These are phyloP conservation scores for Ectemnius cavifrons DNA, from an alignment of 2,888 invertebrate species.

Conservation along the genomic window DNA sequence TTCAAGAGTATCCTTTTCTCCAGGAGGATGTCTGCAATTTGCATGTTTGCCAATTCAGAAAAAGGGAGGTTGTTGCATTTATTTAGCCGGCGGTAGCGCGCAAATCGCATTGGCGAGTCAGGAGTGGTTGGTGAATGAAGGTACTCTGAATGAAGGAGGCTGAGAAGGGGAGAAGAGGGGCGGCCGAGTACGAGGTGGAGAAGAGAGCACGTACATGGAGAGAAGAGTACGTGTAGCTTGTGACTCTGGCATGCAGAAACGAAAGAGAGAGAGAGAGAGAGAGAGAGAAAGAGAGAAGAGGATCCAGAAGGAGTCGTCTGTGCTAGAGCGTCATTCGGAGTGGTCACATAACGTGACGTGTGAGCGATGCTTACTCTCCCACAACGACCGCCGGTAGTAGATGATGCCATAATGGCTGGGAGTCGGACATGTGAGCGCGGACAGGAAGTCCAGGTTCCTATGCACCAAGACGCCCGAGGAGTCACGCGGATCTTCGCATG, in stretches of 20 bases:
- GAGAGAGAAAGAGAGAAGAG: slow-evolving; percentile 21
- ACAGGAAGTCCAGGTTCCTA: slow-evolving; percentile 74
- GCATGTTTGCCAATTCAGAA: slow-evolving; percentile 7
- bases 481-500: slow-evolving; percentile 77
- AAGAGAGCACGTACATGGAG: neutral
- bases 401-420: slow-evolving; percentile 76
- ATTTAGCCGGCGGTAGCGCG: slow-evolving; percentile 14
- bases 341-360: slow-evolving; percentile 72
- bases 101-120: slow-evolving; percentile 35
- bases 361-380: slow-evolving; percentile 77
- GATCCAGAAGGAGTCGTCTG: slow-evolving; percentile 36
- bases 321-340: slow-evolving; percentile 43
- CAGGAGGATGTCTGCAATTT: slow-evolving; percentile 11
- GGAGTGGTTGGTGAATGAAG: slow-evolving; percentile 46
- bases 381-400: slow-evolving; percentile 75
- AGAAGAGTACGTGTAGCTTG: too few relatives aligned
- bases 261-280: slow-evolving; percentile 25
- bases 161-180: neutral
- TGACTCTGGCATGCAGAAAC: neutral
- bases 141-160: slow-evolving; percentile 36
- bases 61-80: slow-evolving; percentile 10
- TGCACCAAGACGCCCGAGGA: slow-evolving; percentile 59
- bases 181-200: slow-evolving; percentile 17
- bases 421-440: slow-evolving; percentile 75
- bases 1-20: neutral